Evolutionary conservation across 2,888 invertebrate species (phyloP).

Genomic region (Corythucha ciliata): DNA sequence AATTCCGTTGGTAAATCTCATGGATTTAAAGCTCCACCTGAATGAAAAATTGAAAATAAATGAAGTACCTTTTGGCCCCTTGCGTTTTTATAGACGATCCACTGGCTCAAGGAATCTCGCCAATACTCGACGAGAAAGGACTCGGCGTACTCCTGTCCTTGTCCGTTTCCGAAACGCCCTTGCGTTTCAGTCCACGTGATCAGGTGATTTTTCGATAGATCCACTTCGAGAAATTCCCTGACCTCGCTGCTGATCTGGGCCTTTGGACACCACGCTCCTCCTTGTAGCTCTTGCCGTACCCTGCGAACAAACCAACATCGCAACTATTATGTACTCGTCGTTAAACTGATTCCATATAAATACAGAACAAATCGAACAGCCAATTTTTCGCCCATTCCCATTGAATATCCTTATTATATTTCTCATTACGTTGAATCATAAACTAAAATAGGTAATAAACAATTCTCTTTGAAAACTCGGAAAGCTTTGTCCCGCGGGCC

Average conservation of each 20-base stretch:
- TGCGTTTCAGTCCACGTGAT: constrained; percentile 81
- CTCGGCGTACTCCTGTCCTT: constrained; percentile 81
- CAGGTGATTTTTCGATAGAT: constrained; percentile 62
- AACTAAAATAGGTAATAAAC: too few relatives aligned
- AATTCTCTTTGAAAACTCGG: too few relatives aligned
- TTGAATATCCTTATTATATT: too few relatives aligned
- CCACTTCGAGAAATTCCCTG: constrained; percentile 74
- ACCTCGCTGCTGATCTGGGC: constrained; percentile 64
- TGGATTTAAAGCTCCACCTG: background rate
- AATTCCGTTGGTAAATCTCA: background rate
- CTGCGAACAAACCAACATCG: constrained; percentile 53
- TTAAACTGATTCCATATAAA: background rate
- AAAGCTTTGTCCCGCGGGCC: too few relatives aligned
- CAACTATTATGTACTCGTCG: background rate
- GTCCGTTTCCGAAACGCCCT: constrained; percentile 82
- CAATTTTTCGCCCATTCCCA: too few relatives aligned
- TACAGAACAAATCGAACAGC: background rate
- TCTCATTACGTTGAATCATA: too few relatives aligned
- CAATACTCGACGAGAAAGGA: constrained; percentile 75
- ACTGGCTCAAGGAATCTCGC: constrained; percentile 56
- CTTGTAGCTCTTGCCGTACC: constrained; percentile 72
- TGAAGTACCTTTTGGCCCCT: constrained; percentile 68
- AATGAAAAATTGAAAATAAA: too few relatives aligned
- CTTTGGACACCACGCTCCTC: constrained; percentile 90
- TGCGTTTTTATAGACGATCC: constrained; percentile 71